phyloP scores from a whole-genome alignment of 2,797 vertebrate species.

The Melanotaenia nigrans region DNA sequence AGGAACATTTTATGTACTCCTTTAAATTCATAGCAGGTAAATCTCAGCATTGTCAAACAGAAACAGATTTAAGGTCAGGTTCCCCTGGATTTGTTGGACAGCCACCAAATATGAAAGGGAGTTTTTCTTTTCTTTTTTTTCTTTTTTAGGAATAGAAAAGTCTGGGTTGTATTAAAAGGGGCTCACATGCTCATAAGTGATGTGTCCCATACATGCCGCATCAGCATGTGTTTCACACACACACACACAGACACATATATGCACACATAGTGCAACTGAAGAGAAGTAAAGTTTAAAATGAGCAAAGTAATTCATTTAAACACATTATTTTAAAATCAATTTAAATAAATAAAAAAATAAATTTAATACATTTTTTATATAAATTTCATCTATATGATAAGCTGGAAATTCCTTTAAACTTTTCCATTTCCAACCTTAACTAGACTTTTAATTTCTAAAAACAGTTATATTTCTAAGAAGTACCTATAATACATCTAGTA shows the following conservation, averaged over 20 bases:
- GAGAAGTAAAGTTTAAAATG: not conserved
- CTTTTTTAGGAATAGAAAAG: not conserved
- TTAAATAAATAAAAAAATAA: too few relatives aligned
- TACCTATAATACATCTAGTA: not conserved
- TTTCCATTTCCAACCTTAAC: not conserved
- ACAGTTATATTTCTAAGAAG: not conserved
- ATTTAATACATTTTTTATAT: not conserved
- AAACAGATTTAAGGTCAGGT: slow-evolving; percentile 43
- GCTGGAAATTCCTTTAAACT: not conserved
- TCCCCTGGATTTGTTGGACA: slow-evolving; percentile 37
- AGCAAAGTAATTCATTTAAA: too few relatives aligned
- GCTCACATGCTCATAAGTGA: slow-evolving; percentile 12
- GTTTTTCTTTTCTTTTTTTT: not conserved
- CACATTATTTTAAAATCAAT: too few relatives aligned
- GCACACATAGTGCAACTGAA: not conserved
- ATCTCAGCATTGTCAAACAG: slow-evolving; percentile 40
- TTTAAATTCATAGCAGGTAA: slow-evolving; percentile 53
- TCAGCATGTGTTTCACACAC: not conserved
- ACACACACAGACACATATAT: not conserved
- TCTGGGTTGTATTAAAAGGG: slow-evolving; percentile 30
- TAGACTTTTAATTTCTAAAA: not conserved
- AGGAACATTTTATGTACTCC: slow-evolving; percentile 54
- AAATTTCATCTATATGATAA: not conserved
- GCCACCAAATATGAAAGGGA: slow-evolving; percentile 61
- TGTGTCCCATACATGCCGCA: slow-evolving; percentile 14